Conservation (phyloP, 2,888 invertebrate genomes). For the Nomada flava region DNA sequence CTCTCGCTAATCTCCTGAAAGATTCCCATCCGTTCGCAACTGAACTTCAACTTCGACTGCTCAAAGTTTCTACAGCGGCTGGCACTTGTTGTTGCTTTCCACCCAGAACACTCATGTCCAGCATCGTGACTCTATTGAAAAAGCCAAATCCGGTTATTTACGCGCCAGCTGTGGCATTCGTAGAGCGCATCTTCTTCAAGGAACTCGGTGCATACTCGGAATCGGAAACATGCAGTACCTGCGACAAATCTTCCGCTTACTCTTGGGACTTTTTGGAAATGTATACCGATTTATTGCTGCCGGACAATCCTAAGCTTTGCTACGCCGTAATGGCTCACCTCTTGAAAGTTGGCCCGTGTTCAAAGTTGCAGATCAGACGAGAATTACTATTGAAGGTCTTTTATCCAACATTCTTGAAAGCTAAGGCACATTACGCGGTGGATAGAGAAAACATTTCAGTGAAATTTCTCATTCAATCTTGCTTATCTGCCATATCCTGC, state of each 20-base stretch:
- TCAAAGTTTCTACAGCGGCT: slow-evolving; percentile 86
- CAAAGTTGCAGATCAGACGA: slow-evolving; percentile 85
- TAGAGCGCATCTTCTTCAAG: slow-evolving; percentile 87
- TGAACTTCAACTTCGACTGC: slow-evolving; percentile 84
- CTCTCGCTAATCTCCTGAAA: slow-evolving; percentile 85
- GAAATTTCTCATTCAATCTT: slow-evolving; percentile 87
- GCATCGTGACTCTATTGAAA: slow-evolving; percentile 85
- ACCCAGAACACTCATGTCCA: slow-evolving; percentile 85
- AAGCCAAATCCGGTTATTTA: slow-evolving; percentile 75
- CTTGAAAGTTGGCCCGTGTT: slow-evolving; percentile 86
- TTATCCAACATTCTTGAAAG: slow-evolving; percentile 87
- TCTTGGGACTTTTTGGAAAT: slow-evolving; percentile 87
- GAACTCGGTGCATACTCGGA: slow-evolving; percentile 85
- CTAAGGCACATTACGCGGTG: slow-evolving; percentile 84
- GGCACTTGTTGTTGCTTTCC: slow-evolving; percentile 89
- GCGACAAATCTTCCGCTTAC: slow-evolving; percentile 74
- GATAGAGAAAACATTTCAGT: slow-evolving; percentile 85
- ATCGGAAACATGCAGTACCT: slow-evolving; percentile 82
- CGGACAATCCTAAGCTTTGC: slow-evolving; percentile 86
- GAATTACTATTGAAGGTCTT: slow-evolving; percentile 87
- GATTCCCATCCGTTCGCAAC: slow-evolving; percentile 84
- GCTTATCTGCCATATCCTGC: slow-evolving; percentile 87
- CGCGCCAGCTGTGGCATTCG: slow-evolving; percentile 84
- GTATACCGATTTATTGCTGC: slow-evolving; percentile 86
- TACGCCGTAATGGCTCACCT: slow-evolving; percentile 87